Conservation (phyloP, 2,113 vertebrate genomes). For the Myanophis thanlyinensis region DNA sequence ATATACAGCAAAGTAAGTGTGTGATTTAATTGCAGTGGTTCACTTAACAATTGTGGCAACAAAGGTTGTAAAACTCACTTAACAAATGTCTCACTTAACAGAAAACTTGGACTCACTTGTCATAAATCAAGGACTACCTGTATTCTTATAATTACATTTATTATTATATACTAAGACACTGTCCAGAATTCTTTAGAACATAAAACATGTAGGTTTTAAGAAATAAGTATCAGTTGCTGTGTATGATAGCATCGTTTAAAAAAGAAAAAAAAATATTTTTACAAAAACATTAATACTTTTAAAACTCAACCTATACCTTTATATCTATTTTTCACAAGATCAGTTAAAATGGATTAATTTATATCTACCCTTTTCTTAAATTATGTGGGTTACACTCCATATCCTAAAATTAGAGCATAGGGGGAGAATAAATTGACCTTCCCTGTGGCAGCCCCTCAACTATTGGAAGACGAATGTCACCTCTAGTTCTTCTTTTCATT, state of each 20-base stretch:
- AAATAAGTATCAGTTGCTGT: not conserved
- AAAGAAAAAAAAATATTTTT: not conserved
- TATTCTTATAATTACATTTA: constrained; percentile 26
- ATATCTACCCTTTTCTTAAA: not conserved
- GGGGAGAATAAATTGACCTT: not conserved
- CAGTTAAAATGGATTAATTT: not conserved
- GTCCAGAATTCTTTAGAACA: constrained; percentile 1
- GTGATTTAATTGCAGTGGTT: not conserved
- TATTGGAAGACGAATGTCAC: not conserved
- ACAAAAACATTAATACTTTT: not conserved
- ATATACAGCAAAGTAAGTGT: not conserved
- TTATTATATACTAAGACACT: not conserved
- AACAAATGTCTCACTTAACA: not conserved
- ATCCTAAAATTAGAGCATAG: not conserved
- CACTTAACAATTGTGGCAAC: not conserved
- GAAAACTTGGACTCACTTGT: not conserved
- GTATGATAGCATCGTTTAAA: not conserved
- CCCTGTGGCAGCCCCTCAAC: not conserved
- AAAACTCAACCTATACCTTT: not conserved
- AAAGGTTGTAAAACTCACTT: not conserved
- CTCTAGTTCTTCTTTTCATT: not conserved
- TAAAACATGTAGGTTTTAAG: not conserved
- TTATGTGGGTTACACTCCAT: not conserved
- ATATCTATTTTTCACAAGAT: not conserved
- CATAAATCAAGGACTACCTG: no score